phyloP scores from a whole-genome alignment of 2,113 vertebrate species.

The Montifringilla adamsi region DNA sequence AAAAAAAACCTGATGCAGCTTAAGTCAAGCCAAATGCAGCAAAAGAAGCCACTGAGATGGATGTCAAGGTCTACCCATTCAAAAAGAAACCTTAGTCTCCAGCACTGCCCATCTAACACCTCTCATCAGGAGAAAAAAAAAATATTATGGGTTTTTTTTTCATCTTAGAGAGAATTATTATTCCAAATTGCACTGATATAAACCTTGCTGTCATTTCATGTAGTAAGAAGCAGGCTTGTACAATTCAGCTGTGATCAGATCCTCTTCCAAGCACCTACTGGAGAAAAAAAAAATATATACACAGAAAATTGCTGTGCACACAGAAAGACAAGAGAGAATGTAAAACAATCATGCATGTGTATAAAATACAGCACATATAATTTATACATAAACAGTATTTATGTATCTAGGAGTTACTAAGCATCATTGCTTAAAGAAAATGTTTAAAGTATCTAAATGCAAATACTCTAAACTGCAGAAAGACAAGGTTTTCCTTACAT shows the following conservation, averaged over 20 bases:
- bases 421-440: not conserved
- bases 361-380: not conserved
- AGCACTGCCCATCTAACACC: not conserved
- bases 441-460: not conserved
- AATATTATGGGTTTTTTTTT: not conserved
- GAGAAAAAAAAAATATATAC: not conserved
- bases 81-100: not conserved
- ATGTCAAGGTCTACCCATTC: not conserved
- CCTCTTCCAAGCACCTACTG: not conserved
- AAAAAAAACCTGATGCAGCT: not conserved
- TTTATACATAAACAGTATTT: not conserved
- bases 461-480: constrained; percentile 33
- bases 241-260: not conserved
- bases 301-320: not conserved
- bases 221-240: not conserved
- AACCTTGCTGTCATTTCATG: not conserved
- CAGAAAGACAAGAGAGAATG: not conserved
- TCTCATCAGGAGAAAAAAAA: not conserved
- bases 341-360: not conserved
- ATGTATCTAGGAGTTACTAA: not conserved
- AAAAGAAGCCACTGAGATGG: not conserved
- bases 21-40: not conserved
- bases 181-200: not conserved
- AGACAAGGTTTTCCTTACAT: constrained; percentile 14
- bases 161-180: not conserved